These are phyloP conservation scores for Pantherophis guttatus DNA, from an alignment of 2,113 vertebrate species.

Conservation along the genomic window DNA sequence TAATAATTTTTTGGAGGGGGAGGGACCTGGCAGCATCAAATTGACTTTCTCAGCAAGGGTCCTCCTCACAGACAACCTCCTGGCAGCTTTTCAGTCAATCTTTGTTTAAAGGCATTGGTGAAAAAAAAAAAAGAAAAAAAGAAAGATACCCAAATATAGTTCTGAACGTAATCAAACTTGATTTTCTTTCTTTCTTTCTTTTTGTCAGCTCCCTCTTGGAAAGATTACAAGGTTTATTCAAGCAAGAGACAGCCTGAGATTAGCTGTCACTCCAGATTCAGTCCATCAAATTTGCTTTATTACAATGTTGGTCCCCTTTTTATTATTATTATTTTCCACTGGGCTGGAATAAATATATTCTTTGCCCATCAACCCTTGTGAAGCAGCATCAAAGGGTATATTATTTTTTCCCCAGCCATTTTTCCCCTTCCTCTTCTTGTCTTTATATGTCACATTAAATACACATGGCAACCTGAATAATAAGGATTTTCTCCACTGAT, in stretches of 20 bases:
- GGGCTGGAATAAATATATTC: slow-evolving; percentile 19
- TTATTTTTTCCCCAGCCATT: slow-evolving; percentile 38
- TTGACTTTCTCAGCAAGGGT: background rate
- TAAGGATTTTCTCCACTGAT: slow-evolving; percentile 60
- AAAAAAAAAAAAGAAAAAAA: slow-evolving; percentile 35
- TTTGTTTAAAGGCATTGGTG: slow-evolving; percentile 15
- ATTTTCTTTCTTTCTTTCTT: background rate
- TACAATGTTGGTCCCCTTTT: slow-evolving; percentile 3
- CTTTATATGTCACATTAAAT: slow-evolving; percentile 42
- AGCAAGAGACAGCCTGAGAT: slow-evolving; percentile 11
- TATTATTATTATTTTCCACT: slow-evolving; percentile 33
- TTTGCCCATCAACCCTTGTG: slow-evolving; percentile 40
- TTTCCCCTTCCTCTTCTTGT: accelerated
- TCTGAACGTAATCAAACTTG: slow-evolving; percentile 3
- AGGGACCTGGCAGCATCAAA: background rate
- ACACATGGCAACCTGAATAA: slow-evolving; percentile 56
- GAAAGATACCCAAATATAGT: slow-evolving; percentile 22
- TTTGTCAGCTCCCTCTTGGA: slow-evolving; percentile 19
- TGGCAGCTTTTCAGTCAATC: background rate
- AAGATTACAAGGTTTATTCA: slow-evolving; percentile 22
- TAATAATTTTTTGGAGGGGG: background rate
- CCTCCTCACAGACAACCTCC: background rate
- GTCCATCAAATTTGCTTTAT: slow-evolving; percentile 5
- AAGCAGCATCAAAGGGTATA: slow-evolving; percentile 22
- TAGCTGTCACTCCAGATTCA: slow-evolving; percentile 29